These are phyloP conservation scores for Polyommatus icarus DNA, from an alignment of 2,888 invertebrate species.

Conservation along the genomic window DNA sequence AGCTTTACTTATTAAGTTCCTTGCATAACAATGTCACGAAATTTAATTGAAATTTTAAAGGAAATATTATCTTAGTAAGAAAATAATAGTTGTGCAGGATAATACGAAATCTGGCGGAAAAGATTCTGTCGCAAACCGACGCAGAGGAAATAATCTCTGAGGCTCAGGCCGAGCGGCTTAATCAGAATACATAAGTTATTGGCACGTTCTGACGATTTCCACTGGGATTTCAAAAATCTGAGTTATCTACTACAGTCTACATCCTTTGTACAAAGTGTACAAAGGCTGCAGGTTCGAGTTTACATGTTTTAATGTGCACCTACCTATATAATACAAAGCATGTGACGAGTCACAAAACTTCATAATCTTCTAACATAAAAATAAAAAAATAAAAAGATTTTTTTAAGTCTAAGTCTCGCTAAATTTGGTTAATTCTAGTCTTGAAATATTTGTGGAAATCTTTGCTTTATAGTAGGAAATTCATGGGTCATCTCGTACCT, in stretches of 20 bases:
- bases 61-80: not conserved
- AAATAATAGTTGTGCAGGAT: not conserved
- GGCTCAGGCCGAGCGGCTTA: not conserved
- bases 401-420: no score
- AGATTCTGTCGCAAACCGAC: slow-evolving; percentile 11
- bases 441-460: no score
- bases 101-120: not conserved
- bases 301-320: no score
- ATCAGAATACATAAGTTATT: slow-evolving; percentile 14
- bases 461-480: no score
- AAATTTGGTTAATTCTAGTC: no score
- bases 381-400: no score
- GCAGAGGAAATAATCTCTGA: not conserved
- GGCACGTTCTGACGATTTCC: not conserved
- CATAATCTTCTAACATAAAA: no score
- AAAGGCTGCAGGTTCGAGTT: not conserved
- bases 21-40: not conserved
- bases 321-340: no score
- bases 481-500: no score
- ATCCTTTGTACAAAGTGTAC: not conserved
- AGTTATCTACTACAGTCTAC: not conserved
- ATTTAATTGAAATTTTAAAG: not conserved
- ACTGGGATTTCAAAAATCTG: not conserved
- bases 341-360: no score
- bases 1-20: not conserved